These are phyloP conservation scores for Capreolus pygargus DNA, from an alignment of 2,113 vertebrate species.

Conservation along the genomic window DNA sequence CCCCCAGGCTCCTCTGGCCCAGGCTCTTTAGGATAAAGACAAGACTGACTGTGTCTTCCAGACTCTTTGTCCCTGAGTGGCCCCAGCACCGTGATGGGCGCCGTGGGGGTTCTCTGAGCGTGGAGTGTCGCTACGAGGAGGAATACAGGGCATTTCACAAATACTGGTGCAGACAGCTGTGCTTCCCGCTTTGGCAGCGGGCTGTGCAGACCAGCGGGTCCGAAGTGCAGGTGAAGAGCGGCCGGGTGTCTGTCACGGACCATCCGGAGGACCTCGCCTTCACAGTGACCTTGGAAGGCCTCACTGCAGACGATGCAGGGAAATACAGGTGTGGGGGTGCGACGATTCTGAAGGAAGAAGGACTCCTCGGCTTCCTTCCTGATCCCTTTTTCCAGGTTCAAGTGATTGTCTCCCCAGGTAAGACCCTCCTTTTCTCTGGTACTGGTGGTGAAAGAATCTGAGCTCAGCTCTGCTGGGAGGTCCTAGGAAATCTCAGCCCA, in stretches of 20 bases:
- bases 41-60: neutral
- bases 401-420: conserved; percentile 42
- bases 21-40: neutral
- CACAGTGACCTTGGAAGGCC: conserved; percentile 7
- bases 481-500: neutral
- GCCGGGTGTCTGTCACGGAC: neutral
- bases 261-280: neutral
- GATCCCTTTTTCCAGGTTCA: neutral
- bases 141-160: neutral
- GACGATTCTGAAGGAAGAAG: fast-evolving
- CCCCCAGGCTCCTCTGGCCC: neutral
- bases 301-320: neutral
- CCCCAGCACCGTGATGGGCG: fast-evolving
- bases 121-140: neutral
- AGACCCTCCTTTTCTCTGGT: neutral
- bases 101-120: neutral
- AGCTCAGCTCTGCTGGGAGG: neutral
- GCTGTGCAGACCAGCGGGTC: fast-evolving
- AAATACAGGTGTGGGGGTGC: conserved; percentile 25
- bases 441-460: neutral
- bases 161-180: neutral
- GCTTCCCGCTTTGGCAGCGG: fast-evolving
- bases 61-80: neutral
- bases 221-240: fast-evolving
- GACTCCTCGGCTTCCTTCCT: neutral